phyloP scores from a whole-genome alignment of 1,140 invertebrate genomes.

The Diabrotica undecimpunctata region DNA sequence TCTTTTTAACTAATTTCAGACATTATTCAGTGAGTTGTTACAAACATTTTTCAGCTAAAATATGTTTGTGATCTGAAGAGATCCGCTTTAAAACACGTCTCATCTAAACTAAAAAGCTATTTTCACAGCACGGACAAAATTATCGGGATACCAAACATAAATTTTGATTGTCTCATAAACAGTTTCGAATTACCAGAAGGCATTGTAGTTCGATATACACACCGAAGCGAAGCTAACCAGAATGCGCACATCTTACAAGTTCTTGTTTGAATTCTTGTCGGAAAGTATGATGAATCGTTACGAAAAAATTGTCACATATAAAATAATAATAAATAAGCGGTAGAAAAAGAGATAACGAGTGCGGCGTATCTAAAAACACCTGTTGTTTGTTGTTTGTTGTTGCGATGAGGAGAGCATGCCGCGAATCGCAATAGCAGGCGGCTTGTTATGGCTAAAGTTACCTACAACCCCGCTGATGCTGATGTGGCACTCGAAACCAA shows the following conservation, averaged over 20 bases:
- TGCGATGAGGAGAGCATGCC: conserved; percentile 33
- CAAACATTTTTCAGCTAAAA: no score
- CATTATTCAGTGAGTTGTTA: no score
- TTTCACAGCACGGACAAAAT: no score
- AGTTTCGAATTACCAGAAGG: not conserved
- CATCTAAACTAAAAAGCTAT: no score
- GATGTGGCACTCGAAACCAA: not conserved
- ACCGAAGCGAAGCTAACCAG: not conserved
- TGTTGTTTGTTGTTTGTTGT: conserved; percentile 35
- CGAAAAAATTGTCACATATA: conserved; percentile 38
- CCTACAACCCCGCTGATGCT: conserved; percentile 27
- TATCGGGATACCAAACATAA: not conserved
- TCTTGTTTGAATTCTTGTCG: conserved; percentile 2
- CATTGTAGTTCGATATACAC: not conserved
- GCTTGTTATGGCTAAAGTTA: conserved; percentile 43
- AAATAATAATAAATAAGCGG: conserved; percentile 39
- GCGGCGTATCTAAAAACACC: conserved; percentile 40
- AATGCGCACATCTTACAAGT: not conserved
- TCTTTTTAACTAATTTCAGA: no score
- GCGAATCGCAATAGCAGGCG: conserved; percentile 41
- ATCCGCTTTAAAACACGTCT: no score
- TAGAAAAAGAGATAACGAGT: conserved; percentile 39
- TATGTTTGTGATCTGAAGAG: no score
- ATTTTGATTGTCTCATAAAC: not conserved
- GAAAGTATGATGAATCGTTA: conserved; percentile 28